Evolutionary conservation across 2,113 vertebrate genomes (phyloP).

Genomic region (Dasyprocta punctata): DNA sequence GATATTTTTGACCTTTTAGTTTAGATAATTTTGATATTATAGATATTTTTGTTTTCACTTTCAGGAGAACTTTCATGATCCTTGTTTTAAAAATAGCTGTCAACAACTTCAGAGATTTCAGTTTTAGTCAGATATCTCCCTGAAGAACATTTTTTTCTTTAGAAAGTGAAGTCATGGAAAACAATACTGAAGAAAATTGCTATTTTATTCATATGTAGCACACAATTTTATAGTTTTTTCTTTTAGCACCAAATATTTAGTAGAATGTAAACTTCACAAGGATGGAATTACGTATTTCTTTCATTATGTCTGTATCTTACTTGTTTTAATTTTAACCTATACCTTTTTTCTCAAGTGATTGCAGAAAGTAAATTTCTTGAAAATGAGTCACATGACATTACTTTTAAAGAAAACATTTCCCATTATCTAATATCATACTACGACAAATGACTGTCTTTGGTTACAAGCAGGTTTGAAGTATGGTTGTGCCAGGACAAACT

Average conservation of each 20-base stretch:
- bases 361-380: slow-evolving; percentile 45
- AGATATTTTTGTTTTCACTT: slow-evolving; percentile 43
- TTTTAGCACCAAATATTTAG: slow-evolving; percentile 9
- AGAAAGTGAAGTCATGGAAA: slow-evolving; percentile 55
- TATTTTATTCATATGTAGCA: slow-evolving; percentile 19
- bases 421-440: slow-evolving; percentile 62
- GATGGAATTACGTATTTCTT: background rate
- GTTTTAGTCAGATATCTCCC: slow-evolving; percentile 13
- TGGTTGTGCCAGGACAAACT: slow-evolving; percentile 67
- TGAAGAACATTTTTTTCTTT: slow-evolving; percentile 26
- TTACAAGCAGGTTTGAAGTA: slow-evolving; percentile 64
- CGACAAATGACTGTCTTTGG: slow-evolving; percentile 53
- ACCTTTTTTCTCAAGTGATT: background rate
- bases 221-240: slow-evolving; percentile 29
- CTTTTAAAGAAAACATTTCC: background rate
- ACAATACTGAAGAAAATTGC: background rate
- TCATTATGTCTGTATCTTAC: background rate
- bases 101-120: slow-evolving; percentile 44
- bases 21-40: slow-evolving; percentile 46
- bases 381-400: slow-evolving; percentile 35
- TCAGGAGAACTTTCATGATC: background rate
- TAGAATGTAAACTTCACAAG: slow-evolving; percentile 25
- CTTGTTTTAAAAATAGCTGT: slow-evolving; percentile 56
- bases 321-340: slow-evolving; percentile 52
- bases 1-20: slow-evolving; percentile 4